Percentiles rank a stretch among this genome's conserved stretches.
phyloP scores from a whole-genome alignment of 1,140 invertebrate species.

The Pomacea maculata region DNA sequence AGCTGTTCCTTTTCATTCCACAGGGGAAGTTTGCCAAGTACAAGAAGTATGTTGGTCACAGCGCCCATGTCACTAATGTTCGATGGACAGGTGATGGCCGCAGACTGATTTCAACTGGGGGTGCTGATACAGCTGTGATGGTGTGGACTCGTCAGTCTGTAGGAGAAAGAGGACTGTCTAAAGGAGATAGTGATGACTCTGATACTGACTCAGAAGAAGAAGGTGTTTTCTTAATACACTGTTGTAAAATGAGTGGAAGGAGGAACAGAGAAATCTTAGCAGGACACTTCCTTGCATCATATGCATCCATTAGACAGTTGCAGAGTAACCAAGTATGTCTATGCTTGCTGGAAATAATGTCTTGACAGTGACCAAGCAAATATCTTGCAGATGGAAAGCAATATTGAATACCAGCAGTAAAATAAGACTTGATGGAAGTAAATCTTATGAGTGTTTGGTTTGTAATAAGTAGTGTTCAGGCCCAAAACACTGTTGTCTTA shows the following conservation, averaged over 20 bases:
- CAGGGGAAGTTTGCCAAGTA: conserved; percentile 66
- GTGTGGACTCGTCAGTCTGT: conserved; percentile 56
- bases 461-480: no score
- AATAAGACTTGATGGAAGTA: no score
- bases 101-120: conserved; percentile 61
- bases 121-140: conserved; percentile 65
- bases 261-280: not conserved
- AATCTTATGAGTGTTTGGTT: no score
- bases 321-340: no score
- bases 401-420: no score
- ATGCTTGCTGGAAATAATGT: no score
- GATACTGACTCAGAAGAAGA: conserved; percentile 66
- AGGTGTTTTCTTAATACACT: conserved; percentile 39
- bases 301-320: no score
- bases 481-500: no score
- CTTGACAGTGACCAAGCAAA: no score
- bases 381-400: no score
- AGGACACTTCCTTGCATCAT: no score
- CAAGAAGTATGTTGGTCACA: conserved; percentile 67
- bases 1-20: not conserved
- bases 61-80: conserved; percentile 66
- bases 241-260: not conserved
- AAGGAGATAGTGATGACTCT: conserved; percentile 64
- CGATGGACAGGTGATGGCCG: conserved; percentile 58
- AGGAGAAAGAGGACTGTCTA: conserved; percentile 28